phyloP scores from a whole-genome alignment of 30 jellyfish, hydroid and myxozoan species.

The Morbakka virulenta region DNA sequence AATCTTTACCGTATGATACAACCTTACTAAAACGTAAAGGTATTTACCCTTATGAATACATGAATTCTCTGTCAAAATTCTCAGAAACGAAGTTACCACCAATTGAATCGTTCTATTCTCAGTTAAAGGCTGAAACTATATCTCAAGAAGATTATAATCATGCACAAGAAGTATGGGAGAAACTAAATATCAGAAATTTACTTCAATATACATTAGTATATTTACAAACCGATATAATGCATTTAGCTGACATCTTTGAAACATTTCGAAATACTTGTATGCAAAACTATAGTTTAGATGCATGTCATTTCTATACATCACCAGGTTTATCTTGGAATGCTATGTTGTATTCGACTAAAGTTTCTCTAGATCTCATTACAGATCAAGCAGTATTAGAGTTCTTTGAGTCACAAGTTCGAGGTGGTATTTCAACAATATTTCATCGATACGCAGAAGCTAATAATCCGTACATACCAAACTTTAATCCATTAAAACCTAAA shows the following conservation, averaged over 20 bases:
- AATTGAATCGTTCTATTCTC: conserved; percentile 4
- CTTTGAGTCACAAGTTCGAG: too few species aligned
- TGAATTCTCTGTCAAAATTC: conserved; percentile 23
- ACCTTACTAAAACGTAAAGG: conserved; percentile 53
- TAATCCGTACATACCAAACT: neutral
- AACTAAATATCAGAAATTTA: neutral
- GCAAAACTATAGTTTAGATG: too few species aligned
- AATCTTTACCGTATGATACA: too few species aligned
- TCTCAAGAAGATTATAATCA: conserved; percentile 37
- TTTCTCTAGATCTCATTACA: conserved; percentile 9
- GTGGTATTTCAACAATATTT: too few species aligned
- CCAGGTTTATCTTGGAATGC: too few species aligned
- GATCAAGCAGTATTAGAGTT: conserved; percentile 12
- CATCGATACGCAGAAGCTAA: too few species aligned
- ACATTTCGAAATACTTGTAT: too few species aligned
- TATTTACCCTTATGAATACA: conserved; percentile 60
- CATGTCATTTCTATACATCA: conserved; percentile 9
- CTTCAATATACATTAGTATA: conserved; percentile 23
- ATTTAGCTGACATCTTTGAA: too few species aligned
- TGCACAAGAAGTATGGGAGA: conserved; percentile 18
- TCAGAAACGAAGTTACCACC: conserved; percentile 31
- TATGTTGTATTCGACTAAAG: conserved; percentile 16
- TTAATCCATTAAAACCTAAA: conserved; percentile 2
- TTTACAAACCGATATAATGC: too few species aligned
- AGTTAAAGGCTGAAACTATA: neutral